These are phyloP conservation scores for Rhombomys opimus DNA, from an alignment of 2,113 vertebrate genomes.

Conservation along the genomic window DNA sequence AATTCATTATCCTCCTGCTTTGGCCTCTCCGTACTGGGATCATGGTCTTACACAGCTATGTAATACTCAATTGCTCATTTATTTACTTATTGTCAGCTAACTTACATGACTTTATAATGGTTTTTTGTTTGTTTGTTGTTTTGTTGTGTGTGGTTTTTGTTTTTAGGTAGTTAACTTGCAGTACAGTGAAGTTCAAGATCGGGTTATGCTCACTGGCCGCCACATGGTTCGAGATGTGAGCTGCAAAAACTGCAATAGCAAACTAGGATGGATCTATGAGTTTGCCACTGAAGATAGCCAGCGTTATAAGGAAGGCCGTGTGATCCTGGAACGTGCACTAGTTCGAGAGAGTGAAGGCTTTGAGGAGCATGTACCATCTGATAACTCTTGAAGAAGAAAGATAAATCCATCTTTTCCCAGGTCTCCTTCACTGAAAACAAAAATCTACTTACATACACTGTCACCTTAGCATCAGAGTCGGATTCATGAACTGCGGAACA, in stretches of 20 bases:
- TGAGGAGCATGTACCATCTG: conserved; percentile 95
- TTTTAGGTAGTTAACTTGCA: conserved; percentile 97
- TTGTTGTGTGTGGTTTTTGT: neutral
- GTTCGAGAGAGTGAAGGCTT: conserved; percentile 98
- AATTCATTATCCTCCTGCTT: neutral
- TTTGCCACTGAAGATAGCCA: conserved; percentile 99
- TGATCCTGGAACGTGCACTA: conserved; percentile 97
- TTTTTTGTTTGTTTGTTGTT: neutral
- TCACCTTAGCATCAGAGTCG: conserved; percentile 90
- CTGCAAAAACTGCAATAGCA: conserved; percentile 99
- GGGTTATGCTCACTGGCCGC: conserved; percentile 98
- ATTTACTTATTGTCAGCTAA: neutral
- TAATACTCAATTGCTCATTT: neutral
- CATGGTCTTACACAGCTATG: neutral
- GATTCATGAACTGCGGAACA: conserved; percentile 87
- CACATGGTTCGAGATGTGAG: conserved; percentile 99
- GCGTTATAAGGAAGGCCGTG: conserved; percentile 98
- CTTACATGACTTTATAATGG: conserved; percentile 31
- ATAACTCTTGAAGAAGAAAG: conserved; percentile 93
- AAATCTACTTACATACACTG: conserved; percentile 90
- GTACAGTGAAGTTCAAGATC: conserved; percentile 98
- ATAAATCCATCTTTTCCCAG: conserved; percentile 69
- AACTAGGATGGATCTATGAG: conserved; percentile 99
- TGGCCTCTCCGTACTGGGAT: neutral
- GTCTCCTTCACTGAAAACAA: conserved; percentile 87